Evolutionary conservation across 2,797 vertebrate species (phyloP).

Genomic region (Eutrigla gurnardus): DNA sequence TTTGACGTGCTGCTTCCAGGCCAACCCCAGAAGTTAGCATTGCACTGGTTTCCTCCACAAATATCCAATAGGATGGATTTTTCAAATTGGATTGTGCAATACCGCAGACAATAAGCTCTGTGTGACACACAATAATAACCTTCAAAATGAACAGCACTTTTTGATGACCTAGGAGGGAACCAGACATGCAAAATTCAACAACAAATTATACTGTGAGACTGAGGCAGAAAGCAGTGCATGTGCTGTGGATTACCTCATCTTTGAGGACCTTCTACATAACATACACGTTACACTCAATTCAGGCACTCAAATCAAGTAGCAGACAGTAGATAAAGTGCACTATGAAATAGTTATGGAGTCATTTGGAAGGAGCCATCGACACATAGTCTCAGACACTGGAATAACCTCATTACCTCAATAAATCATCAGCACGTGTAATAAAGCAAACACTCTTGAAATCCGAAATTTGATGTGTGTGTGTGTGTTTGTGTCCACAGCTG

Average conservation of each 20-base stretch:
- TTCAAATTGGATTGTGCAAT: too few species aligned
- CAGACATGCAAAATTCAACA: too few species aligned
- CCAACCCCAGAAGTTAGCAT: too few species aligned
- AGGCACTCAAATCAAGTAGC: background rate
- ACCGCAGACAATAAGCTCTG: too few species aligned
- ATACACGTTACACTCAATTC: background rate
- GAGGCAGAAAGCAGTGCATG: too few species aligned
- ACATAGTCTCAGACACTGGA: background rate
- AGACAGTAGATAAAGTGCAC: background rate
- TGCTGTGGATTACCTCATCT: background rate
- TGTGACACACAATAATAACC: too few species aligned
- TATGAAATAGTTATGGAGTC: background rate
- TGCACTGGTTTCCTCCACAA: too few species aligned
- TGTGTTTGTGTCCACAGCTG: constrained; percentile 69
- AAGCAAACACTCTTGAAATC: constrained; percentile 18
- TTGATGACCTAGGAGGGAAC: too few species aligned
- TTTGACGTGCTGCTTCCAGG: too few species aligned
- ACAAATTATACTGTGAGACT: too few species aligned
- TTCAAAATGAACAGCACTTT: too few species aligned
- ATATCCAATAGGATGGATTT: too few species aligned
- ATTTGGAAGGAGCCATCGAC: background rate
- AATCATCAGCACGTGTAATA: constrained; percentile 1
- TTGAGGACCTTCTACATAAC: background rate
- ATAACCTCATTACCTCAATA: background rate
- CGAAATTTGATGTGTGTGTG: constrained; percentile 18